These are phyloP conservation scores for Festucalex cinctus DNA, from an alignment of 2,113 vertebrate species.

Conservation along the genomic window DNA sequence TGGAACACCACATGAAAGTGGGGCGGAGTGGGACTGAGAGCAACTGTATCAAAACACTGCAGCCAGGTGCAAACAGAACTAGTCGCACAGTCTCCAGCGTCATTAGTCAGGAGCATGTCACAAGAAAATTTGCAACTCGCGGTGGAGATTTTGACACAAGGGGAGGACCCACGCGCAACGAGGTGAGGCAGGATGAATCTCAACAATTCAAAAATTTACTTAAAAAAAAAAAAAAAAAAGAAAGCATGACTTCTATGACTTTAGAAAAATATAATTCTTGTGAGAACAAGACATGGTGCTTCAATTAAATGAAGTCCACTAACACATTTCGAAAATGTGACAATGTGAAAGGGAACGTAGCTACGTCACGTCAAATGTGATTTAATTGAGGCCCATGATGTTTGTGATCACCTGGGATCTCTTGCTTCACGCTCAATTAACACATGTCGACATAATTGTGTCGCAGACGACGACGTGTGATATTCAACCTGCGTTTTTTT, in stretches of 20 bases:
- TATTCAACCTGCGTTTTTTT: neutral
- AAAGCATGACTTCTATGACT: neutral
- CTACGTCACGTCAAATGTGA: neutral
- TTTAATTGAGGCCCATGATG: slow-evolving; percentile 17
- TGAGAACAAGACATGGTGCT: neutral
- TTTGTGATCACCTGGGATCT: slow-evolving; percentile 35
- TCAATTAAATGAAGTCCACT: neutral
- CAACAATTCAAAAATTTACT: too few species aligned
- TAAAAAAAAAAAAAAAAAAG: too few species aligned
- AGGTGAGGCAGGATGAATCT: too few species aligned
- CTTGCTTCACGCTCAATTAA: slow-evolving; percentile 35
- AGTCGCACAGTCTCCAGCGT: too few species aligned
- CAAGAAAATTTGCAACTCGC: too few species aligned
- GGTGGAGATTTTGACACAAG: too few species aligned
- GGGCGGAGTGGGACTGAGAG: too few species aligned
- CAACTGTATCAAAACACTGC: too few species aligned
- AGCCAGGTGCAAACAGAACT: too few species aligned
- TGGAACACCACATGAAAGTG: too few species aligned
- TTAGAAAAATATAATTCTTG: neutral
- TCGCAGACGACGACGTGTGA: slow-evolving; percentile 29
- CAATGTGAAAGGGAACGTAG: neutral
- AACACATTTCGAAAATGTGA: neutral
- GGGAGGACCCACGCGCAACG: too few species aligned
- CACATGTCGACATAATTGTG: slow-evolving; percentile 8
- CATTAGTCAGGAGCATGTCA: too few species aligned